phyloP scores from a whole-genome alignment of 2,113 vertebrate species.

The Micronycteris hirsuta region DNA sequence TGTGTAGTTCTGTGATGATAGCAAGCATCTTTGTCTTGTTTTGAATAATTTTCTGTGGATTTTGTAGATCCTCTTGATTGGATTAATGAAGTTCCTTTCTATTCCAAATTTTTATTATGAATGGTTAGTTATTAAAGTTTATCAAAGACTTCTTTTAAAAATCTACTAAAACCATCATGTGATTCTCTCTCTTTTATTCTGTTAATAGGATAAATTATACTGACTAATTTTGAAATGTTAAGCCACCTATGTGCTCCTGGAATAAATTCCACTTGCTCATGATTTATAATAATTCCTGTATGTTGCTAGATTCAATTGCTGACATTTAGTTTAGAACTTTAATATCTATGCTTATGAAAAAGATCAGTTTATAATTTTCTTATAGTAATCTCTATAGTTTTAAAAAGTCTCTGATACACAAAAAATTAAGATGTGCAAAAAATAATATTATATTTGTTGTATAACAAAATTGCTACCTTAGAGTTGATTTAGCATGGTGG shows the following conservation, averaged over 20 bases:
- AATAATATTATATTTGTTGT: not conserved
- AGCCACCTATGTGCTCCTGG: not conserved
- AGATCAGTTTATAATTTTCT: constrained; percentile 8
- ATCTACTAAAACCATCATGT: not conserved
- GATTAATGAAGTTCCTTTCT: not conserved
- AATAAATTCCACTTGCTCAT: not conserved
- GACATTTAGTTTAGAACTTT: constrained; percentile 36
- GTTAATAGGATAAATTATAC: not conserved
- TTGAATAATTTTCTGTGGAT: not conserved
- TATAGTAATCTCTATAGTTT: not conserved
- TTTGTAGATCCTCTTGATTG: not conserved
- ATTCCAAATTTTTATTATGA: constrained; percentile 27
- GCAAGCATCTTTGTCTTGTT: not conserved
- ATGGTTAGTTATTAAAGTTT: not conserved
- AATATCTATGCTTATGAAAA: not conserved
- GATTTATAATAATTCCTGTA: constrained; percentile 19
- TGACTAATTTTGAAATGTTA: constrained; percentile 29
- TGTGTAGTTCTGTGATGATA: not conserved
- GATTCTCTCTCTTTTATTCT: not conserved
- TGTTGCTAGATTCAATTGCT: not conserved
- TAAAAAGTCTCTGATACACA: not conserved
- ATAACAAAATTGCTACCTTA: not conserved
- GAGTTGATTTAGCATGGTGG: not conserved
- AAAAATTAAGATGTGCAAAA: not conserved
- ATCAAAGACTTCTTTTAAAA: not conserved